These are phyloP conservation scores for Hydra vulgaris DNA, from an alignment of 30 jellyfish, hydroid and myxozoan genomes.

Conservation along the genomic window DNA sequence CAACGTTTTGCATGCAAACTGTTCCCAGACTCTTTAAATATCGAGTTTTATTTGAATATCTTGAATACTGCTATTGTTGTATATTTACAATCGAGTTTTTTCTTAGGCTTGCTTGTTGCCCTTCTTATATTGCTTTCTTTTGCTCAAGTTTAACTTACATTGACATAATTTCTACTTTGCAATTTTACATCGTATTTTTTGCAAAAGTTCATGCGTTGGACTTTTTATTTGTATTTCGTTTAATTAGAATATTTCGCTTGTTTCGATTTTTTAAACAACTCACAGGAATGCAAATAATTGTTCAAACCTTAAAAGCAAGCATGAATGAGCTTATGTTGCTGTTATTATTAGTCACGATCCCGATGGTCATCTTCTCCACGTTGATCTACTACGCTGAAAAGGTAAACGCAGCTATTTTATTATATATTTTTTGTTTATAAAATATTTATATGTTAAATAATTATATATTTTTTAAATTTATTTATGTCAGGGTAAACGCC, in stretches of 20 bases:
- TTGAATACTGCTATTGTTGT: constrained; percentile 79
- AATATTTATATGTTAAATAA: too few relatives aligned
- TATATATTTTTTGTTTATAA: too few relatives aligned
- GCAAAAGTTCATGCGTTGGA: constrained; percentile 53
- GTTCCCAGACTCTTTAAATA: constrained; percentile 36
- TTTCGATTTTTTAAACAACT: constrained; percentile 83
- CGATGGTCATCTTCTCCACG: constrained; percentile 87
- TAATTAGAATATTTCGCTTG: constrained; percentile 68
- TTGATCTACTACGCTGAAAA: constrained; percentile 76
- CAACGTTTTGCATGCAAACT: constrained; percentile 86
- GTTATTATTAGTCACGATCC: constrained; percentile 66
- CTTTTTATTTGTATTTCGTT: constrained; percentile 67
- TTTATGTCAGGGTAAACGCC: too few relatives aligned
- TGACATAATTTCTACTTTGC: constrained; percentile 71
- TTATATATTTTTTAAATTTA: too few relatives aligned
- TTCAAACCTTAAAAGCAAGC: constrained; percentile 89
- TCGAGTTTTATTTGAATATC: constrained; percentile 21
- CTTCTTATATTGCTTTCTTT: constrained; percentile 42
- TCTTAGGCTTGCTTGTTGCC: constrained; percentile 64
- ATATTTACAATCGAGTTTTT: constrained; percentile 77
- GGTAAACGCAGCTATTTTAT: too few relatives aligned
- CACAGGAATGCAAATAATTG: constrained; percentile 96
- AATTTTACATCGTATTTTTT: constrained; percentile 67
- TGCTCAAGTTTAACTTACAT: constrained; percentile 65
- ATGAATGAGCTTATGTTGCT: constrained; percentile 76